Conservation (phyloP, 2,113 vertebrate species). For the Entelurus aequoreus region DNA sequence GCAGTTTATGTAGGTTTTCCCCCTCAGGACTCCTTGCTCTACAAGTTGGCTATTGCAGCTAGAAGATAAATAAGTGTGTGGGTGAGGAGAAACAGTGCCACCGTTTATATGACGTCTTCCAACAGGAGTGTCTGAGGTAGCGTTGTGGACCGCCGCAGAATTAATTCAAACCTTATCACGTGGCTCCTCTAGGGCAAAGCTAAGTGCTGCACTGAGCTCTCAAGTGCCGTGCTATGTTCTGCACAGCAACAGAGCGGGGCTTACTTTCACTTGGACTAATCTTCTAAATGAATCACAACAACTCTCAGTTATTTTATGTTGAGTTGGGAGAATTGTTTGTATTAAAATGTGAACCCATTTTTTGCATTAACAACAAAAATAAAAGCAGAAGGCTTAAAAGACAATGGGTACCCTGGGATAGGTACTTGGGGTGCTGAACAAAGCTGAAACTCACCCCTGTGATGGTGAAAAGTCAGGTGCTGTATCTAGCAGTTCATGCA, state of each 20-base stretch:
- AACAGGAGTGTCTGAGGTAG: conserved; percentile 51
- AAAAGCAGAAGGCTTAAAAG: not conserved
- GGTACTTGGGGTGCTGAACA: no score
- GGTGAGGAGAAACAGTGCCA: conserved; percentile 48
- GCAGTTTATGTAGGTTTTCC: conserved; percentile 14
- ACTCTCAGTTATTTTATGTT: not conserved
- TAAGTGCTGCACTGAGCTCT: conserved; percentile 53
- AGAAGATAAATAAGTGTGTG: conserved; percentile 38
- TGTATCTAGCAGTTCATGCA: not conserved
- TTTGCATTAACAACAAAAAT: not conserved
- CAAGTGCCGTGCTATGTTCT: conserved; percentile 44
- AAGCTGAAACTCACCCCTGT: not conserved
- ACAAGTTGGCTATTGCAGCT: conserved; percentile 46
- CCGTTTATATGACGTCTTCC: conserved; percentile 56
- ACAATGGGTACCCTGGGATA: no score
- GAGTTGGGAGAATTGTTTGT: not conserved
- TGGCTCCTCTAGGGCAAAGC: conserved; percentile 54
- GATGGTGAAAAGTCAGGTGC: not conserved
- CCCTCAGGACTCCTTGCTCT: conserved; percentile 36
- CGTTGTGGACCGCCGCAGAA: conserved; percentile 69
- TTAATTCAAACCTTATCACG: conserved; percentile 79
- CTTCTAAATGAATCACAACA: conserved; percentile 5
- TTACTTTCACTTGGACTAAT: conserved; percentile 26
- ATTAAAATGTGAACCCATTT: not conserved
- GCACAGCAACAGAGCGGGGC: conserved; percentile 60